A percentile compares a stretch with the other conserved stretches of the same genome.
phyloP scores from a whole-genome alignment of 1,140 invertebrate species.

The Araneus ventricosus region DNA sequence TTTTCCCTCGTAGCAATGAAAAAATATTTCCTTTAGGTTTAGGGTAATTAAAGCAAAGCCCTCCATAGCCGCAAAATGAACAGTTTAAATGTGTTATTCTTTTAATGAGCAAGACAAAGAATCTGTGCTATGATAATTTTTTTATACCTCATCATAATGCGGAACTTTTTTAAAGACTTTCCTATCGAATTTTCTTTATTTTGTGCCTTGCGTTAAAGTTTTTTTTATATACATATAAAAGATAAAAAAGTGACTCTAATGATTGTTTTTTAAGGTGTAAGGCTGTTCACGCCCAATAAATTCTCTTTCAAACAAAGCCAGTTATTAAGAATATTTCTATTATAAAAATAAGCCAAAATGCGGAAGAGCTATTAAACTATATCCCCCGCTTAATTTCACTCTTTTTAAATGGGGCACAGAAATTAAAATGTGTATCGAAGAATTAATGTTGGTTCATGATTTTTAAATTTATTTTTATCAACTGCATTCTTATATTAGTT shows the following conservation, averaged over 20 bases:
- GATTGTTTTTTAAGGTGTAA: slow-evolving; percentile 61
- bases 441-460: background rate
- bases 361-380: background rate
- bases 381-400: background rate
- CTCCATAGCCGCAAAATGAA: slow-evolving; percentile 74
- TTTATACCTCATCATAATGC: slow-evolving; percentile 27
- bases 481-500: too few species aligned
- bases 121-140: slow-evolving; percentile 46
- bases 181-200: slow-evolving; percentile 21
- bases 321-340: slow-evolving; percentile 71
- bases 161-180: slow-evolving; percentile 55
- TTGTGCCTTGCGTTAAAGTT: slow-evolving; percentile 39
- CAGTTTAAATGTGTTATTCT: slow-evolving; percentile 74
- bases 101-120: slow-evolving; percentile 75
- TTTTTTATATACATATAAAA: slow-evolving; percentile 32
- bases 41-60: slow-evolving; percentile 75
- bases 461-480: background rate
- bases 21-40: slow-evolving; percentile 75
- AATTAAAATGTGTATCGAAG: background rate
- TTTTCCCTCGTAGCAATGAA: slow-evolving; percentile 21
- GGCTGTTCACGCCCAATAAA: slow-evolving; percentile 58
- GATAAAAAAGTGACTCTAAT: slow-evolving; percentile 50
- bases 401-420: background rate
- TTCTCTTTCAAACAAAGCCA: slow-evolving; percentile 59
- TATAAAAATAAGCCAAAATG: slow-evolving; percentile 22